Evolutionary conservation across 2,797 vertebrate species (phyloP).

Genomic region (Cirrhinus mrigala): DNA sequence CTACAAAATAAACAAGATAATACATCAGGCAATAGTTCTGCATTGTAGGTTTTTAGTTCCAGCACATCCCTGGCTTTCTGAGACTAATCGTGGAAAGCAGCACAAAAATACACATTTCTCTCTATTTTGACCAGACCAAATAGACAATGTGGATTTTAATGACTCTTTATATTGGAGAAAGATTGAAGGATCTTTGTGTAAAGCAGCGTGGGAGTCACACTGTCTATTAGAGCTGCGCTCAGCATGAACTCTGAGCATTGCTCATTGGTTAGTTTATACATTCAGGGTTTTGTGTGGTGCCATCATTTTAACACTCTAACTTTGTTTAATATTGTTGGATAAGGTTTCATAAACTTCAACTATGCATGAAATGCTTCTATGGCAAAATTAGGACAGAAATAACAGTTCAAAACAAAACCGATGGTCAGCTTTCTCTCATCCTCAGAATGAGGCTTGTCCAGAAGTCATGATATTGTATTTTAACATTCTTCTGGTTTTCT

Average conservation of each 20-base stretch:
- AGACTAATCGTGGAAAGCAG: not conserved
- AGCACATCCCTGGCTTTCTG: not conserved
- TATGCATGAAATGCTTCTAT: constrained; percentile 46
- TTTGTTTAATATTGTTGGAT: constrained; percentile 59
- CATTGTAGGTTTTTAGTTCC: not conserved
- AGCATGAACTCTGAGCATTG: constrained; percentile 12
- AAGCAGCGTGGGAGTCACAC: not conserved
- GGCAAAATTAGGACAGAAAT: constrained; percentile 52
- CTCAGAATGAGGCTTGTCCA: constrained; percentile 8
- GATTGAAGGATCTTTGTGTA: constrained; percentile 1
- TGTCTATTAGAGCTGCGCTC: not conserved
- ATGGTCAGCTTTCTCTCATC: constrained; percentile 32
- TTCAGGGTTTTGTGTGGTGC: constrained; percentile 42
- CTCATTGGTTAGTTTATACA: constrained; percentile 41
- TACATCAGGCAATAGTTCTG: not conserved
- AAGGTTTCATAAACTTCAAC: constrained; percentile 55
- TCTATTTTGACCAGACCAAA: not conserved
- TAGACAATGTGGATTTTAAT: not conserved
- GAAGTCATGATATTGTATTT: constrained; percentile 47
- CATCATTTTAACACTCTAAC: constrained; percentile 56
- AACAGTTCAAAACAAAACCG: constrained; percentile 50
- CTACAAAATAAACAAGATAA: not conserved
- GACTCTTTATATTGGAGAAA: not conserved
- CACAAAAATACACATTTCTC: not conserved
- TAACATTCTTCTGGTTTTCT: constrained; percentile 17